Evolutionary conservation across 2,797 vertebrate genomes (phyloP).

Genomic region (Eupleurogrammus muticus): DNA sequence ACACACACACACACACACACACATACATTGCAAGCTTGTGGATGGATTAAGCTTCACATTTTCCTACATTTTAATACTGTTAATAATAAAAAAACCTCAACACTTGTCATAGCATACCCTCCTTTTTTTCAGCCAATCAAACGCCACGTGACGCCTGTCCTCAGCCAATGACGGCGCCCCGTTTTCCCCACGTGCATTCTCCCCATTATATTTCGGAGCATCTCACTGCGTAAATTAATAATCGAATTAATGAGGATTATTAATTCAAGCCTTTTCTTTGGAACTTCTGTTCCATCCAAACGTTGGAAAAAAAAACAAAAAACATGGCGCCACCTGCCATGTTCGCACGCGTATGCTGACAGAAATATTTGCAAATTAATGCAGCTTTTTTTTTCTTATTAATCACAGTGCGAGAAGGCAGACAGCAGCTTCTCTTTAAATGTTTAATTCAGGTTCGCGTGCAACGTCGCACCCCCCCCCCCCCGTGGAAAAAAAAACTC

Average conservation of each 20-base stretch:
- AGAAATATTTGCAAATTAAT: constrained; percentile 43
- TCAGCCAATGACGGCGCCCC: not conserved
- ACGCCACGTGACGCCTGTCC: not conserved
- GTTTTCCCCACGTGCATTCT: no score
- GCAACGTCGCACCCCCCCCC: no score
- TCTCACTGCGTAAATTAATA: constrained; percentile 34
- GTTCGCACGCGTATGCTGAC: constrained; percentile 1
- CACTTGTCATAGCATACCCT: no score
- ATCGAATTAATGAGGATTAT: constrained; percentile 11
- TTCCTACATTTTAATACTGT: no score
- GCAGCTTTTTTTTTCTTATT: constrained; percentile 7
- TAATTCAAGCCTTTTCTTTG: not conserved
- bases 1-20: constrained; percentile 4
- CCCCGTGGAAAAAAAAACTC: not conserved
- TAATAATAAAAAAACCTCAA: no score
- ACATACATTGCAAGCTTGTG: constrained; percentile 1
- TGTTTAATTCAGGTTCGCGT: constrained; percentile 31
- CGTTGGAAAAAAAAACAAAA: constrained; percentile 12
- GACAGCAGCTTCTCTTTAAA: constrained; percentile 21
- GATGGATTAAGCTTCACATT: constrained; percentile 55
- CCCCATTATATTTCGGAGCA: constrained; percentile 36
- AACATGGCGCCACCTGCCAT: constrained; percentile 4
- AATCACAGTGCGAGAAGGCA: constrained; percentile 5
- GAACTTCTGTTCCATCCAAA: constrained; percentile 1
- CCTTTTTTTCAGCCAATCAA: not conserved